Evolutionary conservation across 2,888 invertebrate species (phyloP), one percentile per base, ranked within the genome.

Genomic region (Polydrusus tereticollis): DNA sequence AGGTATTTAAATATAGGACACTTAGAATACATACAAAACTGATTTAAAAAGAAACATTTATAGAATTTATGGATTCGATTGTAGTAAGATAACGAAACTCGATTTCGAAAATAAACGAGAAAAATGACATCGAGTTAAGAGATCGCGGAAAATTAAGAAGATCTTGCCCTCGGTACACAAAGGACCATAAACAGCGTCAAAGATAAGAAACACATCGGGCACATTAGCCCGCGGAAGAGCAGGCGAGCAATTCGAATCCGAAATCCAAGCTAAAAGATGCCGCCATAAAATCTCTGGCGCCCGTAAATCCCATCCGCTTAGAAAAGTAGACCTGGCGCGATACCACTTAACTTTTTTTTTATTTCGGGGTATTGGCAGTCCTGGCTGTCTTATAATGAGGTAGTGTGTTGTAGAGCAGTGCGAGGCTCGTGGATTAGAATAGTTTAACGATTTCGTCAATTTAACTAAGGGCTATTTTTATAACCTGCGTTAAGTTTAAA

Each of bases 201-300:
- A 74, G 74, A 74, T 74, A 74, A 74, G 74, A 67, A 68, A 73
- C 73, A 69, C 73, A 72, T 72, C 68, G 72, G 62, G 72, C 64
- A 69, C 73, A 74, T 74, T 74, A 71, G 70, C 74, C 71, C 70
- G 74, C 64, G 71, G 71, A 68, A 71, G 16, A 41, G 68, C 67
- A 64, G 65, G 67, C 71, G 64, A 73, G 70, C 73, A 67, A 67
- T 73, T 63, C 69, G 64, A 73, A 73, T 73, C 59, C 60, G 69
- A 73, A 73, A 73, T 73, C 73, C 73, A 52, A 70, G 69, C 69
- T 73, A 73, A 73, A 73, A 73, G 73, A 73, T 73, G 69, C 69
- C 60, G 69, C 69, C 60, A 73, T 73, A 69, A 73, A 73, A 73
- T 73, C 45, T 66, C 62, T 38, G 65, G 57, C 57, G 33, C 62